phyloP scores from a whole-genome alignment of 2,888 invertebrate genomes.

The Brachylomia viminalis region DNA sequence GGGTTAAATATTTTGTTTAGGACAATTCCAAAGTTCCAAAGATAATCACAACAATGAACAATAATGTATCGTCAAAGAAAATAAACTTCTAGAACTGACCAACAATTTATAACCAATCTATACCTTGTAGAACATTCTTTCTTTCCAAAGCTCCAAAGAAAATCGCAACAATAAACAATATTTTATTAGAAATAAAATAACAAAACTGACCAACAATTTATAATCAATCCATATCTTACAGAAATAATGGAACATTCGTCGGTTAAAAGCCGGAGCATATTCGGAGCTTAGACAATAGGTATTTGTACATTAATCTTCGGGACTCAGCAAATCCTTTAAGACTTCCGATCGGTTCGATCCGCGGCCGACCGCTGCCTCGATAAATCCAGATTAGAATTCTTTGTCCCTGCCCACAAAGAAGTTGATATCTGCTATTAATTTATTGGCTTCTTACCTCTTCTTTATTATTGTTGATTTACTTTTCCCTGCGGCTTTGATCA shows the following conservation, averaged over 20 bases:
- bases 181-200: not conserved
- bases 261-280: slow-evolving; percentile 44
- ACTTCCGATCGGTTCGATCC: slow-evolving; percentile 74
- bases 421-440: slow-evolving; percentile 59
- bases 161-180: not conserved
- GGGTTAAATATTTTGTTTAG: too few species aligned
- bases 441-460: slow-evolving; percentile 46
- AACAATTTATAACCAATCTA: slow-evolving; percentile 41
- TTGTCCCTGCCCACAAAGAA: slow-evolving; percentile 61
- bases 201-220: slow-evolving; percentile 24
- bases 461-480: not conserved
- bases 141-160: not conserved
- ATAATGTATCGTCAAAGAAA: not conserved
- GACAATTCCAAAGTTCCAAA: not conserved
- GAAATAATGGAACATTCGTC: slow-evolving; percentile 37
- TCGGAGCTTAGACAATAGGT: slow-evolving; percentile 67
- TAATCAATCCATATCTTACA: slow-evolving; percentile 63
- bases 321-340: slow-evolving; percentile 84
- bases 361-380: slow-evolving; percentile 70
- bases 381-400: slow-evolving; percentile 84
- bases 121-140: slow-evolving; percentile 31
- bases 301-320: slow-evolving; percentile 76
- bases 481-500: not conserved
- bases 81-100: not conserved
- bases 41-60: not conserved